phyloP scores from a whole-genome alignment of 2,113 vertebrate genomes.

The Panthera leo region DNA sequence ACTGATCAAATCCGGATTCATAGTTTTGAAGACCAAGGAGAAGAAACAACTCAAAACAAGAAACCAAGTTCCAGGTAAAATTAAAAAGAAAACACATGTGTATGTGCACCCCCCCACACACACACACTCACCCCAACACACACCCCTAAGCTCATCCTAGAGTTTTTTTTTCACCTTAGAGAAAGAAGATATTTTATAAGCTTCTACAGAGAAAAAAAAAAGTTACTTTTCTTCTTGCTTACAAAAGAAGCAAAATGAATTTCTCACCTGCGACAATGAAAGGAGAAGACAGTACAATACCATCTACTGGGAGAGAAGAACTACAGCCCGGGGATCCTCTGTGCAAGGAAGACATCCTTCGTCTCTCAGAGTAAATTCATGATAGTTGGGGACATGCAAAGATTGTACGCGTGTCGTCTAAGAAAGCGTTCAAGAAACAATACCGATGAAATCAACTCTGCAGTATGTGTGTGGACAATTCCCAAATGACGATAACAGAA shows the following conservation, averaged over 20 bases:
- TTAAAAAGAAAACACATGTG: not conserved
- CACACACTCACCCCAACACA: not conserved
- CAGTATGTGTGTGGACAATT: fast-evolving
- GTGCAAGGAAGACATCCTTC: not conserved
- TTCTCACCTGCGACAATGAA: not conserved
- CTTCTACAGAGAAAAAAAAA: not conserved
- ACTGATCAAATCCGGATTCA: not conserved
- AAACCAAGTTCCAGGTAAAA: not conserved
- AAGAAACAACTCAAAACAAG: not conserved
- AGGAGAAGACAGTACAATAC: not conserved
- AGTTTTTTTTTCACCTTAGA: not conserved
- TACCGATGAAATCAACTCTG: not conserved
- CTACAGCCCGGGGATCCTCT: not conserved
- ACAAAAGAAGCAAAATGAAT: not conserved
- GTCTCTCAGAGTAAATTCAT: not conserved
- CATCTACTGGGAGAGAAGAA: not conserved
- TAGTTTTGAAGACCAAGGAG: not conserved
- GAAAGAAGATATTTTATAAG: not conserved
- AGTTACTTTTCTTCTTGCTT: not conserved
- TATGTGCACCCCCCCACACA: too few species aligned
- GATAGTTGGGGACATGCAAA: not conserved
- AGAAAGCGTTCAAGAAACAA: not conserved
- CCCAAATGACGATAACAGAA: not conserved
- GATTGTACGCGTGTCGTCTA: fast-evolving
- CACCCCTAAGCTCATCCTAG: not conserved